Base-by-base conservation (phyloP, 1,140 invertebrate genomes). In the Solen grandis region DNA sequence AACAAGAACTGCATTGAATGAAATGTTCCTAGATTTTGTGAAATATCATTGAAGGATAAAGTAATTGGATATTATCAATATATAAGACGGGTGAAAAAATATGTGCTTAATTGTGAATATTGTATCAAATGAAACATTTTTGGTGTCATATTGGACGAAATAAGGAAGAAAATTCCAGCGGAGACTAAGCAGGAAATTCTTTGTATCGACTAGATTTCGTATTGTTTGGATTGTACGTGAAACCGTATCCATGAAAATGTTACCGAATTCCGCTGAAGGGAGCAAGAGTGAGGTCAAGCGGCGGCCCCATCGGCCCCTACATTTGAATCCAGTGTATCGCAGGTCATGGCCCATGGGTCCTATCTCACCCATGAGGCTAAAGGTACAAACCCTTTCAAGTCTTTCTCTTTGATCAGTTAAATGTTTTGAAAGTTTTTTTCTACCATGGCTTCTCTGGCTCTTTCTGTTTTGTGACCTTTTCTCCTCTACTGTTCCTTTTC, bases 321-420 rank as follows among this genome's bases (percentile, higher is more conserved):
- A 68, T 35, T 59, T 78, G 60, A 68, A 78, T 59, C 33, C 55
- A 31, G 54, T 78, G 16, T 36, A 78, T 57, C 62, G 75, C 5
- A 16, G 75, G 27, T 78, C 75, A 36, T 78, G 75, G 75, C 75
- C 75, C 22, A 78, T 78, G 75, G 75, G 60, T n/a, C 75, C 75
- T 22, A 59, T 29, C 31, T 78, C 75, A 19, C 75, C 75, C 1
- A 16, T 78, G n/a, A 68, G 54, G 55, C 38, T 78, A 16, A 78
- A 78, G 75, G 75, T 78, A 78, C n/a, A n/a, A n/a, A n/a, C n/a
- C n/a, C n/a, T n/a, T n/a, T n/a, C n/a, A n/a, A n/a, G n/a, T n/a
- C n/a, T n/a, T n/a, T n/a, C n/a, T n/a, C n/a, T n/a, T n/a, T n/a
- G n/a, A n/a, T n/a, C n/a, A n/a, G n/a, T n/a, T n/a, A n/a, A n/a